Evolutionary conservation across 2,113 vertebrate species (phyloP).

Genomic region (Paramormyrops kingsleyae): DNA sequence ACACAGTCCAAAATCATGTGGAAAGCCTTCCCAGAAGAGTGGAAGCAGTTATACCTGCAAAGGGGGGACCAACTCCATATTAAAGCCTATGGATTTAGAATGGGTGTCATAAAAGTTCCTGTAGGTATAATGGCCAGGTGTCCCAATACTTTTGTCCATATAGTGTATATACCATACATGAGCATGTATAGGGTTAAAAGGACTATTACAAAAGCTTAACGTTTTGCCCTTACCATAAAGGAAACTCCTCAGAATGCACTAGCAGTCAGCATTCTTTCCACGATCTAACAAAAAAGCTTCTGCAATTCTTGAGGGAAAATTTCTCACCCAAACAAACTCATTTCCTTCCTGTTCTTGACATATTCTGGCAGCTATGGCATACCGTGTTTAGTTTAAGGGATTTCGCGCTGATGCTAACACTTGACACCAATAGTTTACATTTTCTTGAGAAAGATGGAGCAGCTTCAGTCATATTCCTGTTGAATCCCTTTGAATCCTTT

Average conservation of each 20-base stretch:
- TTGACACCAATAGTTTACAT: not conserved
- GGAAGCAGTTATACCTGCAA: not conserved
- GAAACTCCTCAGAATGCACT: not conserved
- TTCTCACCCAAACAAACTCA: not conserved
- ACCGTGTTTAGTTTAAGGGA: not conserved
- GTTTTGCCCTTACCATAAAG: not conserved
- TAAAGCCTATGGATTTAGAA: not conserved
- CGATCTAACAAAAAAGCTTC: not conserved
- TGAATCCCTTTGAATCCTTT: not conserved
- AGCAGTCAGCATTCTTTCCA: not conserved
- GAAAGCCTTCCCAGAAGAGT: not conserved
- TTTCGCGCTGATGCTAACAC: not conserved
- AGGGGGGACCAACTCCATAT: not conserved
- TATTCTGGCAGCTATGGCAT: not conserved
- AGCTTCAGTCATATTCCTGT: not conserved
- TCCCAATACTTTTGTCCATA: not conserved
- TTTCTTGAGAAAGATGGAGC: not conserved
- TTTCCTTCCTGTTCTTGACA: not conserved
- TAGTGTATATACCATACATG: not conserved
- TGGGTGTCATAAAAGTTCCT: not conserved
- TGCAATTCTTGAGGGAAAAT: not conserved
- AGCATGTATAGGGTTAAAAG: not conserved
- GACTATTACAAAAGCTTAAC: not conserved
- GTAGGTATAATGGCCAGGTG: not conserved
- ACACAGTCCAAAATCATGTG: not conserved